Base-by-base conservation (phyloP, 1,140 invertebrate species). In the Propsilocerus akamusi region DNA sequence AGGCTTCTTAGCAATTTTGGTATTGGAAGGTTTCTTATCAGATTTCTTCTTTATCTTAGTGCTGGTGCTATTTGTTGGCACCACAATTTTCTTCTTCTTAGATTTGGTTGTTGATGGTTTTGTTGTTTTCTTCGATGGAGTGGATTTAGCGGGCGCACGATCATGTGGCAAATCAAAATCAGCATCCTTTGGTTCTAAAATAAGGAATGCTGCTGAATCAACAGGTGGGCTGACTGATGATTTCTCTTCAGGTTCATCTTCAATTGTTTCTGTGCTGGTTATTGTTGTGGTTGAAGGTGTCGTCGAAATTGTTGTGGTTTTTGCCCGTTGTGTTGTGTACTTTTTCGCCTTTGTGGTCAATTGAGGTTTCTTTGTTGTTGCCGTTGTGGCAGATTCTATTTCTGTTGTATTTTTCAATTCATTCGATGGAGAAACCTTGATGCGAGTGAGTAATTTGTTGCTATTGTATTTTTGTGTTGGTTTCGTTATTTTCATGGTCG, bases 121-220 rank as follows among this genome's bases (percentile, higher is more conserved):
- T 17, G 17, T 41, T 20, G 34, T 10, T 20, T 41, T 41, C 34
- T 41, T 41, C 22, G 34, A 41, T 1, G 34, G 5, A 5, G 34
- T 7, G 1, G 14, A 1, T 5, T 41, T 41, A 11, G 65, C 52
- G n/a, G 57, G 58, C 30, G 65, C 68, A 46, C 64, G 68, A 52
- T 68, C 71, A 17, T 69, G 63, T 59, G 72, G 64, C 50, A 76
- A 56, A 59, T 74, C 71, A 49, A 72, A 67, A 57, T 71, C 70
- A 56, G 68, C 69, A 57, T 74, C 68, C 60, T 76, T 76, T 20
- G 71, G 59, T 67, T 76, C 72, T 47, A 68, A 61, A 7, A 65
- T 37, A 11, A 52, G 22, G 8, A 64, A 65, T 26, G 51, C 26
- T 26, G 49, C 25, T 20, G 34, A 26, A 10, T 50, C 49, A 20